Evolutionary conservation across 2,113 vertebrate genomes (phyloP).

Genomic region (Pleuronectes platessa): DNA sequence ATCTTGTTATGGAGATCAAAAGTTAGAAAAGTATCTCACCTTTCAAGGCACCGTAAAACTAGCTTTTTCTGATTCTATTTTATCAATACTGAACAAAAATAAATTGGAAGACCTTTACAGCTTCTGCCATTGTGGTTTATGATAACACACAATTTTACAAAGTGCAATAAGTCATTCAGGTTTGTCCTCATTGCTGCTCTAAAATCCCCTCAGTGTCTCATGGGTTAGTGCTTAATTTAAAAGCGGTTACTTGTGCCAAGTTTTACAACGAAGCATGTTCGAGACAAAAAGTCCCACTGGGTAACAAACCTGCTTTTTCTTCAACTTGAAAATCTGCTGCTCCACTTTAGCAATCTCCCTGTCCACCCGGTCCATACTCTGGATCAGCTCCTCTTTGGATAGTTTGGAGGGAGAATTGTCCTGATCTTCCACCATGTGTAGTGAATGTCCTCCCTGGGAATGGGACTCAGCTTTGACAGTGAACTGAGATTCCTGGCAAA

Average conservation of each 20-base stretch:
- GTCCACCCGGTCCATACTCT: conserved; percentile 99
- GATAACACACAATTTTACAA: not conserved
- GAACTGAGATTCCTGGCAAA: conserved; percentile 89
- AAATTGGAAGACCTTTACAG: no score
- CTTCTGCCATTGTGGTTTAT: not conserved
- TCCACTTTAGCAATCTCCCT: conserved; percentile 98
- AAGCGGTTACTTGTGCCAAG: not conserved
- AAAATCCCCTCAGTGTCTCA: not conserved
- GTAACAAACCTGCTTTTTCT: conserved; percentile 94
- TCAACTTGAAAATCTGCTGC: conserved; percentile 97
- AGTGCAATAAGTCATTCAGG: not conserved
- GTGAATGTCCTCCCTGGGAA: conserved; percentile 83
- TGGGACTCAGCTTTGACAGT: conserved; percentile 89
- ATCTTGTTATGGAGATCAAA: no score
- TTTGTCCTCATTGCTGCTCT: not conserved
- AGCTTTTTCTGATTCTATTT: not conserved
- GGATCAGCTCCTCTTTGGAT: conserved; percentile 98
- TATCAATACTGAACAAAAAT: no score
- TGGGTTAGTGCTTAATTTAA: not conserved
- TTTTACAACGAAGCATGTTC: conserved; percentile 16
- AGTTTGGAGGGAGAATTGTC: conserved; percentile 97
- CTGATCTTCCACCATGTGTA: conserved; percentile 90
- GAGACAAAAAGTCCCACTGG: conserved; percentile 15
- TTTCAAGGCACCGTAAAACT: not conserved
- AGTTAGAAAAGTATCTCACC: no score